A percentile compares a stretch with the other conserved stretches of the same genome.
phyloP scores from a whole-genome alignment of 2,113 vertebrate genomes.

The Eleginops maclovinus region DNA sequence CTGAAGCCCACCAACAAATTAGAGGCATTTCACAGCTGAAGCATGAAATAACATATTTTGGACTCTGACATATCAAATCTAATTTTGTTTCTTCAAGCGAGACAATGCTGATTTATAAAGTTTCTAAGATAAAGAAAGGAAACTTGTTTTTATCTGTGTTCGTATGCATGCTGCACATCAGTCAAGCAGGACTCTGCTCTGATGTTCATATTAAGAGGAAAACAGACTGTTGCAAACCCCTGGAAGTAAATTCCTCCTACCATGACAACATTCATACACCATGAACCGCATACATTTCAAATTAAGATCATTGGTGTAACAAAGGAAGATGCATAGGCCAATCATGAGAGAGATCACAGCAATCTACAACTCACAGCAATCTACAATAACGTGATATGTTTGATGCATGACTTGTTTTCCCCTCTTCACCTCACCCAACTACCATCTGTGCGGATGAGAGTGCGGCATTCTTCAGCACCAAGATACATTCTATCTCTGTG shows the following conservation, averaged over 20 bases:
- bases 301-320: not conserved
- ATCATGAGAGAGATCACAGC: not conserved
- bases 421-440: too few species aligned
- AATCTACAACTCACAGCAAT: slow-evolving; percentile 10
- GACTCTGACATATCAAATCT: slow-evolving; percentile 2
- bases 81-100: not conserved
- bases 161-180: not conserved
- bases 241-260: not conserved
- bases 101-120: not conserved
- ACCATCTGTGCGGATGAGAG: not conserved
- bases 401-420: not conserved
- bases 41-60: not conserved
- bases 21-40: not conserved
- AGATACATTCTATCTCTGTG: slow-evolving; percentile 5
- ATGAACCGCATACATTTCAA: not conserved
- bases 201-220: not conserved
- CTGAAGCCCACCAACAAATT: not conserved
- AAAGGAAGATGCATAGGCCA: not conserved
- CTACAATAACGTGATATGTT: not conserved
- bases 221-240: too few species aligned
- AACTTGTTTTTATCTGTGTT: not conserved
- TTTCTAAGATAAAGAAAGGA: not conserved
- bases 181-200: not conserved
- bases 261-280: not conserved
- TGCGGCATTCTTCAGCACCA: not conserved